Evolutionary conservation across 2,888 invertebrate species (phyloP).

Genomic region (Meandrusa payeni): DNA sequence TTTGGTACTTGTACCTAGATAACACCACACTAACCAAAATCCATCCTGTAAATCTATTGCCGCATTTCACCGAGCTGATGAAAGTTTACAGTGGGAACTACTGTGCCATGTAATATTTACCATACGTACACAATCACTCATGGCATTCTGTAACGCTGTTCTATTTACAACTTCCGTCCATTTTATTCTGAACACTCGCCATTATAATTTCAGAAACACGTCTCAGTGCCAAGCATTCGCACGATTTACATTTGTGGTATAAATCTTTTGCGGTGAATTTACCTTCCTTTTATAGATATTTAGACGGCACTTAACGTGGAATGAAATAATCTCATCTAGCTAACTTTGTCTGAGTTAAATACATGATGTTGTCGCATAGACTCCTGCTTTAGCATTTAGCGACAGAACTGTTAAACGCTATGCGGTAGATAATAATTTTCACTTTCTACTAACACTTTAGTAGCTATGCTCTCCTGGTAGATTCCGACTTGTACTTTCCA

Average conservation of each 20-base stretch:
- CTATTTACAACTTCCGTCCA: conserved; percentile 35
- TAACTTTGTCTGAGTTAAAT: not conserved
- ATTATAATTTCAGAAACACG: not conserved
- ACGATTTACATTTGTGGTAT: conserved; percentile 12
- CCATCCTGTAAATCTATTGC: no score
- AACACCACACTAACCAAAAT: no score
- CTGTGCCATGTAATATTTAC: no score
- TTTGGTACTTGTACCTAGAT: no score
- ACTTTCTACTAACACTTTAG: conserved; percentile 14
- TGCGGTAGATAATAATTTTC: conserved; percentile 14
- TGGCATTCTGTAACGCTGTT: conserved; percentile 30
- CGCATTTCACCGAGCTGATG: no score
- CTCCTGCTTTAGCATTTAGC: conserved; percentile 6
- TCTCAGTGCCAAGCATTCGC: conserved; percentile 1
- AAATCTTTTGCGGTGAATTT: conserved; percentile 4
- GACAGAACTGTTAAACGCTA: conserved; percentile 9
- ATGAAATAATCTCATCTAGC: conserved; percentile 4
- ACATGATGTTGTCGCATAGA: conserved; percentile 3
- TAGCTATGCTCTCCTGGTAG: no score
- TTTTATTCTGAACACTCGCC: conserved; percentile 24
- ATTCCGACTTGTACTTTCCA: no score
- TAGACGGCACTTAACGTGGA: not conserved
- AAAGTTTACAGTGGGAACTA: no score
- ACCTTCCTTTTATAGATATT: conserved; percentile 4
- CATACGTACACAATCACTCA: conserved; percentile 34